Evolutionary conservation across 2,113 vertebrate genomes (phyloP), one percentile per base, ranked within the genome.

Genomic region (Chinchilla lanigera): DNA sequence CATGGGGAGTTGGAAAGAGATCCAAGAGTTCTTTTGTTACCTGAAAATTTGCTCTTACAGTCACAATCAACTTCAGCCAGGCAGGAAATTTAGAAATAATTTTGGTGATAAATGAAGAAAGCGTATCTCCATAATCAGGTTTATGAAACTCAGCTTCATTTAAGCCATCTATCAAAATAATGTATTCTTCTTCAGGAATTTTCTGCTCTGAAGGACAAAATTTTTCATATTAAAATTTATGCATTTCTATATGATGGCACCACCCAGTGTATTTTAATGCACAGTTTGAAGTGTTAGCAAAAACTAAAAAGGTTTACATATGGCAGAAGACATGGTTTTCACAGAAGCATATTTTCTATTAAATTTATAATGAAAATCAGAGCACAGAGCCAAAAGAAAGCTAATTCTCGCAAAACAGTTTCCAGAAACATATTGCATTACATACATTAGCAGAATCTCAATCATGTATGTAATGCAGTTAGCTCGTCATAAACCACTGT

Each of bases 61-160:
- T 99, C 98, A 99, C 98, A 96, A 99, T 99, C 95, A 99, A 98
- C 98, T 99, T 99, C 90, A 99, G 98, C 99, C 99, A 99, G 56
- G 98, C 90, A 90, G 99, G 99, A 98, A 99, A 99, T 92, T 99
- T 99, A 91, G 98, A 97, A 97, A 99, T 99, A 96, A 99, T 98
- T 97, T 99, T 99, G 52, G 99, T 97, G 96, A 99, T 98, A 98
- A 99, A 99, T 41, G 99, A 99, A 97, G 99, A 99, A 90, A 99
- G 99, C 1, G 99, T 99, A 98, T 99, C 99, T 77, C 99, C 99
- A 92, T 99, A 99, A 98, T 99, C 99, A 50, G 99, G 99, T 87
- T 99, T 99, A 97, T 99, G 99, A 98, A 99, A 99, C 98, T 99
- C 99, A 0, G 99, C 99, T 98, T 99, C 99, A 54, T 99, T 99